Percentiles rank a stretch among this genome's conserved stretches.
Evolutionary conservation across 2,888 invertebrate species (phyloP).

Genomic region (Idaea straminata): DNA sequence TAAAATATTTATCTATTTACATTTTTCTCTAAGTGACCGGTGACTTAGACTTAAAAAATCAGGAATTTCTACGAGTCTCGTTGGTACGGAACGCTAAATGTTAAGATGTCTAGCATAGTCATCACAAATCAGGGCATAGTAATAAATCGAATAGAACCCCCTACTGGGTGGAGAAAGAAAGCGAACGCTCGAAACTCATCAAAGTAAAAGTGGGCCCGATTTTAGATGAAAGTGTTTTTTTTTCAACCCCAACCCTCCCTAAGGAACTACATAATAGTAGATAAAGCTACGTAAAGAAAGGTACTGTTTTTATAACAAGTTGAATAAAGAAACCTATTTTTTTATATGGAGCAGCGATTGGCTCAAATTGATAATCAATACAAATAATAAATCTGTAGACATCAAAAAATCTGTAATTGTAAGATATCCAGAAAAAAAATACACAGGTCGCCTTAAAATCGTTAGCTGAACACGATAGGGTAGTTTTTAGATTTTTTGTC

Average conservation of each 20-base stretch:
- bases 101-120: background rate
- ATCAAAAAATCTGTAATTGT: too few relatives aligned
- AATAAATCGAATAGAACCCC: constrained; percentile 1
- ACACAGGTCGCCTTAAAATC: too few relatives aligned
- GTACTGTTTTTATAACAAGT: background rate
- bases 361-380: too few relatives aligned
- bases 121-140: background rate
- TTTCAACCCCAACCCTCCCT: background rate
- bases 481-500: too few relatives aligned
- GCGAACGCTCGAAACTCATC: background rate
- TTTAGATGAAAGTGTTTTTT: background rate
- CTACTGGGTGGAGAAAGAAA: background rate
- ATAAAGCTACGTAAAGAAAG: background rate
- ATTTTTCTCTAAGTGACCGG: too few relatives aligned
- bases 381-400: too few relatives aligned
- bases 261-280: background rate
- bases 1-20: too few relatives aligned
- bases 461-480: too few relatives aligned
- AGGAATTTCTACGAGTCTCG: too few relatives aligned
- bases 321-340: background rate
- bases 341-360: too few relatives aligned
- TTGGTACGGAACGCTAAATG: background rate
- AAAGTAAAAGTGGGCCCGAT: background rate
- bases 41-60: too few relatives aligned
- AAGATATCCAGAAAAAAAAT: too few relatives aligned